Conservation (phyloP, 2,797 vertebrate genomes). For the Garrulus glandarius region DNA sequence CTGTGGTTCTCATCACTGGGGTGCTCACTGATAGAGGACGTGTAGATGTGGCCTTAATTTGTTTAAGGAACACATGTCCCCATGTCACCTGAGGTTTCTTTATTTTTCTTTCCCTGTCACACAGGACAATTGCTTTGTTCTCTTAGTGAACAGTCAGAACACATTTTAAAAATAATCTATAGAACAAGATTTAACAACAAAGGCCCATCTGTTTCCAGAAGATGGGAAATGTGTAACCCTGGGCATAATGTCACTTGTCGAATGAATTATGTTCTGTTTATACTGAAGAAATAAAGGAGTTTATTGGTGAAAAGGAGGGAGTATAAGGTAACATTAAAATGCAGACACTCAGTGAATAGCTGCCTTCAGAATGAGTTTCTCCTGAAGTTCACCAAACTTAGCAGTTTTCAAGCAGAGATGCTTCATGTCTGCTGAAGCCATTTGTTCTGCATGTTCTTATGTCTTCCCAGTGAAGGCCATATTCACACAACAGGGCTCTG, state of each 20-base stretch:
- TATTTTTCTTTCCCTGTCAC: neutral
- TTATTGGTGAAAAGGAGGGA: neutral
- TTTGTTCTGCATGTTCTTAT: neutral
- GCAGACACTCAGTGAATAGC: neutral
- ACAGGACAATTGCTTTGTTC: neutral
- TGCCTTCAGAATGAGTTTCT: neutral
- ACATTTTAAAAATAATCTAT: neutral
- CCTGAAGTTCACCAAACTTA: neutral
- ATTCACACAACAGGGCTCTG: neutral
- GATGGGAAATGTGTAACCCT: neutral
- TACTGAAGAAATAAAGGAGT: neutral
- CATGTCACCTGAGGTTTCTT: neutral
- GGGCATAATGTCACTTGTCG: constrained; percentile 18
- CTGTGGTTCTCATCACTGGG: neutral
- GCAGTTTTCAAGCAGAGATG: neutral
- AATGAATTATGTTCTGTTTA: constrained; percentile 35
- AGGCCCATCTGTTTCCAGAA: neutral
- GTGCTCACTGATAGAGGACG: neutral
- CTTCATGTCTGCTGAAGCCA: neutral
- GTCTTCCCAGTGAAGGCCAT: neutral
- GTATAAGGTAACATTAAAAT: neutral
- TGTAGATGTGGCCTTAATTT: neutral
- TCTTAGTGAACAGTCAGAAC: neutral
- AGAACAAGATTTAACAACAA: constrained; percentile 15
- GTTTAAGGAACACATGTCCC: neutral